Conservation (phyloP, 2,113 vertebrate genomes). For the Noctilio leporinus region DNA sequence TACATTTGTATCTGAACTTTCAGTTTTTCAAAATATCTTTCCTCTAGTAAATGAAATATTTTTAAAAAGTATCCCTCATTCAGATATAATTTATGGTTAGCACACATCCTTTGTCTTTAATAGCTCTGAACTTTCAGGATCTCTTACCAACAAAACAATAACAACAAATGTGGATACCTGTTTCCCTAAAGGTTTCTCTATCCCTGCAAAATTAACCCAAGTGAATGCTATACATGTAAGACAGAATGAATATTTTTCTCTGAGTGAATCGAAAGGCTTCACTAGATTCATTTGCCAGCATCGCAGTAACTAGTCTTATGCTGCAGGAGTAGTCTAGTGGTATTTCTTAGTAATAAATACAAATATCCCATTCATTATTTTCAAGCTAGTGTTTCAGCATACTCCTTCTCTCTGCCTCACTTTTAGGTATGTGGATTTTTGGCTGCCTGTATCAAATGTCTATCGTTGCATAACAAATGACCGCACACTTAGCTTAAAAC, state of each 20-base stretch:
- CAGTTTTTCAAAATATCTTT: not conserved
- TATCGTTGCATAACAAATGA: not conserved
- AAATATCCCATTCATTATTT: not conserved
- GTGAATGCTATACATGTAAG: not conserved
- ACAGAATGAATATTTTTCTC: not conserved
- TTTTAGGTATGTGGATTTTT: not conserved
- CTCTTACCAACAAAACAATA: not conserved
- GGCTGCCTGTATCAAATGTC: not conserved
- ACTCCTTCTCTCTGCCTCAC: not conserved
- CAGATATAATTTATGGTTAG: not conserved
- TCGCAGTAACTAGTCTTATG: not conserved
- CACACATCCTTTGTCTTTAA: not conserved
- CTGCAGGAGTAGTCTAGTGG: not conserved
- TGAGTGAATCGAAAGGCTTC: not conserved
- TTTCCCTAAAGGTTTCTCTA: not conserved
- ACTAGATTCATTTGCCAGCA: not conserved
- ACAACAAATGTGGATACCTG: not conserved
- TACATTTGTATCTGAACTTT: not conserved
- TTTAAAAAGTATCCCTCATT: not conserved
- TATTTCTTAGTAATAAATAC: not conserved
- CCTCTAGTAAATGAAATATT: not conserved
- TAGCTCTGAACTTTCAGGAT: not conserved
- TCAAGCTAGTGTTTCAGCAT: not conserved
- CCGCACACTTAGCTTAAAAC: not conserved
- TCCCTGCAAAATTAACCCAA: not conserved